Conservation (phyloP, 2,888 invertebrate species). For the Colletes collaris region DNA sequence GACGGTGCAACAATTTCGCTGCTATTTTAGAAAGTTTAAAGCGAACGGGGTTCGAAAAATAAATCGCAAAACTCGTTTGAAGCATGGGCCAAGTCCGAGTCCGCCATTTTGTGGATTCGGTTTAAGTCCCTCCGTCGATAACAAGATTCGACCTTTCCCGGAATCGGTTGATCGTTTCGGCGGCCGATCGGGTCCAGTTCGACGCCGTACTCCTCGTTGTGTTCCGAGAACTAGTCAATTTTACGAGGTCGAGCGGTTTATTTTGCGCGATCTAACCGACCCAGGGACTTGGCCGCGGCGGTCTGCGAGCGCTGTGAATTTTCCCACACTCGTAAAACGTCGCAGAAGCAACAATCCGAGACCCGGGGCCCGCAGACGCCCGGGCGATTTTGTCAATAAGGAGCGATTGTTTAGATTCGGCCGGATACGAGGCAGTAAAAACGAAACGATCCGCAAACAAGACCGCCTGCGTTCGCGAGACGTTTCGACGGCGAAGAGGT, state of each 20-base stretch:
- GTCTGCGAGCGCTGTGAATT: slow-evolving; percentile 39
- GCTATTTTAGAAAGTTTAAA: neutral
- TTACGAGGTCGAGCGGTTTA: slow-evolving; percentile 40
- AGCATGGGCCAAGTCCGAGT: too few species aligned
- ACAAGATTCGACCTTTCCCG: too few species aligned
- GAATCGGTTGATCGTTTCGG: too few species aligned
- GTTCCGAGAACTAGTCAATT: slow-evolving; percentile 42
- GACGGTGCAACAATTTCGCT: neutral
- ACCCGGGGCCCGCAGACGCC: slow-evolving; percentile 45
- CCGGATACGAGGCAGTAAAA: slow-evolving; percentile 59
- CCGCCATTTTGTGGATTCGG: too few species aligned
- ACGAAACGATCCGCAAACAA: slow-evolving; percentile 61
- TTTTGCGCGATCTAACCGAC: slow-evolving; percentile 42
- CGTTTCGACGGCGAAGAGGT: slow-evolving; percentile 42
- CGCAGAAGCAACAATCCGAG: slow-evolving; percentile 57
- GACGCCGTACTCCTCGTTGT: slow-evolving; percentile 26
- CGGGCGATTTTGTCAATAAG: slow-evolving; percentile 62
- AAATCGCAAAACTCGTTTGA: too few species aligned
- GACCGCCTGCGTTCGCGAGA: slow-evolving; percentile 45
- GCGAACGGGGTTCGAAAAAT: neutral
- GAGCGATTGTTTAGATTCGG: slow-evolving; percentile 62
- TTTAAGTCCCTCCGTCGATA: too few species aligned
- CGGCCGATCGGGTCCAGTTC: neutral
- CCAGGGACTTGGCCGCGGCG: slow-evolving; percentile 1
- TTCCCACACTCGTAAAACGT: slow-evolving; percentile 66